Base-by-base conservation (phyloP, 2,797 vertebrate species). In the Centropyge bicolor region DNA sequence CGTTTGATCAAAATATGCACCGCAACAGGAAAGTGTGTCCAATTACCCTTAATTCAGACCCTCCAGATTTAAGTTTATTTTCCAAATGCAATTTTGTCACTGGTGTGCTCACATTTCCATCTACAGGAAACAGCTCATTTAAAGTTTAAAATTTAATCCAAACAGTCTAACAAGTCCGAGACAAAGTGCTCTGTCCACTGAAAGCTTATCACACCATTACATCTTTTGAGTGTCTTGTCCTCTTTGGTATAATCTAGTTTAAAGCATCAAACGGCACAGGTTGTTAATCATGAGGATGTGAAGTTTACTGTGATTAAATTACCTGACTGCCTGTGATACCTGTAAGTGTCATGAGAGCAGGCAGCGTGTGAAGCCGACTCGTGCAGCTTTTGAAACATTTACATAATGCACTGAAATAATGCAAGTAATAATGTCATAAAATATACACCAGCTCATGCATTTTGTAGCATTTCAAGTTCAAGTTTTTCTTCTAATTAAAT, bases 401-500 rank as follows among this genome's bases (percentile, higher is more conserved):
- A 78, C 17, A 41, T 8, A 59, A 40, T 0, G 51, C 35, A 4
- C 1, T 62, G 36, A 41, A 36, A 62, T 66, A 71, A 74, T 43
- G 41, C 22, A 52, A 45, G 20, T 38, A 76, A 71, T 46, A 22
- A 22, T 27, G n/a, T 17, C 1, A 68, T 75, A 51, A 54, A 64
- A 78, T 64, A 82, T 46, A 52, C 7, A 74, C 0, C 20, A 54
- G 22, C 9, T 52, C 24, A 52, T 73, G 38, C 35, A 72, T 71
- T 81, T 79, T 81, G 13, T 3, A 62, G 22, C 22, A 54, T 46
- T 62, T 48, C 6, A 49, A 45, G 3, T 56, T 43, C 1, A 55
- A 35, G 46, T 14, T 49, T 49, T 49, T 63, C 61, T 6, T 72
- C 69, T 75, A 20, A 71, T 52, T 79, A 22, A 71, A 64, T 62